Evolutionary conservation across 2,888 invertebrate genomes (phyloP), one percentile per base, ranked within the genome.

Genomic region (Ditula angustiorana): DNA sequence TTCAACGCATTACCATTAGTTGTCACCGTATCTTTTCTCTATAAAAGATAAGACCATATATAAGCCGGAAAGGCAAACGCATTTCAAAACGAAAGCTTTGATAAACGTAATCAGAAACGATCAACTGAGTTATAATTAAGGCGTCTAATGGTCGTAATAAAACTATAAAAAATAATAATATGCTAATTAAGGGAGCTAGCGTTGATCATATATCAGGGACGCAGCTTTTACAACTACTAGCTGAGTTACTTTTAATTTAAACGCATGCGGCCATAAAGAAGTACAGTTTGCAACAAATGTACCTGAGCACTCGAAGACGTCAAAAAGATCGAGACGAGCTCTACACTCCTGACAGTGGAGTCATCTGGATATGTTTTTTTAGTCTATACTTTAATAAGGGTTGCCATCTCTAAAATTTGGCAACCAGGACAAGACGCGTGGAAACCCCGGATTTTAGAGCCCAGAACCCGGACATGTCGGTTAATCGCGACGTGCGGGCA

Each of bases 51-150:
- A 23, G 10, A 19, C 16, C 16, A 13, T 13, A 49, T 52, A 16
- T 35, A 26, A 62, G 67, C 67, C 67, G 69, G 69, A 68, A 71
- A 68, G 67, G 58, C 28, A 7, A 21, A 53, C 67, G 59, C 46
- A 62, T 72, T 70, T 67, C 66, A 64, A 69, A 72, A 59, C 11
- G 58, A 62, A 62, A 53, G 58, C 46, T 46, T 23, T 63, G 69
- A 65, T 62, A 64, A 58, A 56, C 46, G 72, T 71, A 78, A 81
- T 80, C 78, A 78, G 78, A 79, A 67, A 69, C 75, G 70, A 81
- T 78, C 77, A 65, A 68, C 71, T 67, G 61, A 69, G 68, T 69
- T 69, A 70, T 79, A 80, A 82, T 80, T 77, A 80, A 74, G 68
- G 70, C 74, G 72, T 76, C 74, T 73, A 74, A 74, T 74, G 74